Evolutionary conservation across 2,888 invertebrate species (phyloP).

Genomic region (Dicycla oo): DNA sequence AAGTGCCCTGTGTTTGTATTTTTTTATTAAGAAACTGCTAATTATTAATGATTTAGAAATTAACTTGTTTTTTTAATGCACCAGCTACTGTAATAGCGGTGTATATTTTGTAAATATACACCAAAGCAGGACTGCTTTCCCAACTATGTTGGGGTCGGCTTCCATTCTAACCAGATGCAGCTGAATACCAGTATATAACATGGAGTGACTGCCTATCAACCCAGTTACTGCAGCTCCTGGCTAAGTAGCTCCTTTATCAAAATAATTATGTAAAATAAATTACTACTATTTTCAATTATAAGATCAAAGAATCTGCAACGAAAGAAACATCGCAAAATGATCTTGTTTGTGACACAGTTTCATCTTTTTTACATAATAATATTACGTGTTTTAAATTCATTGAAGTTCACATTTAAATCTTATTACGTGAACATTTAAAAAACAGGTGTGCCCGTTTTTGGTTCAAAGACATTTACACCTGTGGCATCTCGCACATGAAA

Average conservation of each 20-base stretch:
- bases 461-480: conserved; percentile 53
- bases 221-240: too few species aligned
- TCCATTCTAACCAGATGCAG: too few species aligned
- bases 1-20: too few species aligned
- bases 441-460: conserved; percentile 54
- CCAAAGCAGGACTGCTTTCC: too few species aligned
- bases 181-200: too few species aligned
- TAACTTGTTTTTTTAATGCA: background rate
- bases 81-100: background rate
- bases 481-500: conserved; percentile 34
- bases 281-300: background rate
- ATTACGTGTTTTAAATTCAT: conserved; percentile 40
- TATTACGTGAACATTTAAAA: conserved; percentile 43
- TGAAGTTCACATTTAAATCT: conserved; percentile 56
- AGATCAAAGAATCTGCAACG: background rate
- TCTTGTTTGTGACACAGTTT: conserved; percentile 37
- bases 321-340: background rate
- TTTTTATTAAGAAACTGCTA: too few species aligned
- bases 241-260: too few species aligned
- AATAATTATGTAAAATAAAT: too few species aligned
- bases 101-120: background rate
- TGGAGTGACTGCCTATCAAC: too few species aligned
- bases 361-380: conserved; percentile 14
- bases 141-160: too few species aligned
- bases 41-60: background rate